Base-by-base conservation (phyloP, 2,888 invertebrate species). In the Maniola hyperantus region DNA sequence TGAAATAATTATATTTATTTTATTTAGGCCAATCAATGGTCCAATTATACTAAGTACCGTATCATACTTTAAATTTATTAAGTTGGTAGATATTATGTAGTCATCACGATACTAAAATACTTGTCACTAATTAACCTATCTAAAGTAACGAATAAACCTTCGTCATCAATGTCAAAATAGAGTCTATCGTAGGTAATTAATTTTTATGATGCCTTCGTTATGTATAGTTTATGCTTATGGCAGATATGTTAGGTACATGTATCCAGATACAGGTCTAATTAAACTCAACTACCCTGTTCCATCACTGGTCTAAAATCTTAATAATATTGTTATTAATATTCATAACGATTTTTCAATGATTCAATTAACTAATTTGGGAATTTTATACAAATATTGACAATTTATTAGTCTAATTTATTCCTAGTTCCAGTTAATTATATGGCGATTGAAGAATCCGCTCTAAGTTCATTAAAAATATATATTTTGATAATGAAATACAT, bases 181-280 rank as follows among this genome's bases (percentile, higher is more conserved):
- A 34, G 48, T 48, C 2, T 34, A 18, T 39, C 18, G 6, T 20
- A 39, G 57, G 61, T 61, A 61, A 61, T 61, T 61, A 61, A 51
- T 39, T 61, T 61, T 61, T 61, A 61, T 61, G 61, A 20, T 36
- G 50, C 61, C 50, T 61, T 51, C 50, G 61, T 50, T 61, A 18
- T 50, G 20, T 50, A 61, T 61, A 61, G 33, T 42, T 57, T 57
- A 55, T 34, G 59, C 11, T 15, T 18, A 34, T 50, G 2, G 0
- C 10, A 48, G 46, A 48, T 48, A 48, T 39, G 36, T 61, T 18
- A 18, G 15, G 7, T 50, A 13, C 34, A 8, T 50, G 18, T 42
- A 39, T 50, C 61, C 39, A 13, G 51, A 51, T 61, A 61, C 11
- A 50, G 61, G 50, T 20, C 48, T 39, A 61, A 61, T 51, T 61